phyloP scores from a whole-genome alignment of 2,113 vertebrate species.

The Calypte anna region DNA sequence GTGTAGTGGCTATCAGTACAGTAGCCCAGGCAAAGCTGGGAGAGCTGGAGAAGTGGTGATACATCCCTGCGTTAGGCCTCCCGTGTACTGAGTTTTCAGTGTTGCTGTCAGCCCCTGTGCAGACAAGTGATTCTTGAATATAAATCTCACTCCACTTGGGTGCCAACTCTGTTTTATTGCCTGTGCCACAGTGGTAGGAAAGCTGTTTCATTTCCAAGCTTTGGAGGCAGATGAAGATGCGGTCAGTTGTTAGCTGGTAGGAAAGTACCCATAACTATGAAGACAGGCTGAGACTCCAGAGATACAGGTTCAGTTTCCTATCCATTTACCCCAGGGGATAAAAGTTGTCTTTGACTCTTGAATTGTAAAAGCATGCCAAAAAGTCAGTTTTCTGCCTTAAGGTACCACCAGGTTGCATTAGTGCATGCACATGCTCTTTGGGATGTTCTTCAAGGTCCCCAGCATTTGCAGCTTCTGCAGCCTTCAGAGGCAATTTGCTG shows the following conservation, averaged over 20 bases:
- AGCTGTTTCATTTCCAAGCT: background rate
- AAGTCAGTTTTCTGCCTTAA: constrained; percentile 8
- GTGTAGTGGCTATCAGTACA: fast-evolving
- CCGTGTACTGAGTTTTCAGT: background rate
- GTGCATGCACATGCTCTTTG: background rate
- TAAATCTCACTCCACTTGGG: background rate
- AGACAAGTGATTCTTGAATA: background rate
- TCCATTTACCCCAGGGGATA: background rate
- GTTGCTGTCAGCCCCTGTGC: background rate
- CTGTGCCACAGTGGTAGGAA: background rate
- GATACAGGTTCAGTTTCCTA: background rate
- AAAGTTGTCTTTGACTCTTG: background rate
- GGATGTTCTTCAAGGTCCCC: background rate
- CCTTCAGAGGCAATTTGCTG: background rate
- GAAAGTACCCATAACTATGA: background rate
- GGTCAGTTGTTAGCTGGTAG: background rate
- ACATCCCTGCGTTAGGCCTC: fast-evolving
- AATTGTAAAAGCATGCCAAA: background rate
- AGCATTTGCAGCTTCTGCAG: background rate
- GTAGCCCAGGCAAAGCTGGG: background rate
- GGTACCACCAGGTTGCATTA: background rate
- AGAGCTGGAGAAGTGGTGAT: fast-evolving
- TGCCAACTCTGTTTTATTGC: background rate
- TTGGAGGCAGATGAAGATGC: background rate
- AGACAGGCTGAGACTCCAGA: background rate